Percentiles rank a stretch among this genome's conserved stretches.
Evolutionary conservation across 2,797 vertebrate genomes (phyloP).

Genomic region (Tragelaphus oryx): DNA sequence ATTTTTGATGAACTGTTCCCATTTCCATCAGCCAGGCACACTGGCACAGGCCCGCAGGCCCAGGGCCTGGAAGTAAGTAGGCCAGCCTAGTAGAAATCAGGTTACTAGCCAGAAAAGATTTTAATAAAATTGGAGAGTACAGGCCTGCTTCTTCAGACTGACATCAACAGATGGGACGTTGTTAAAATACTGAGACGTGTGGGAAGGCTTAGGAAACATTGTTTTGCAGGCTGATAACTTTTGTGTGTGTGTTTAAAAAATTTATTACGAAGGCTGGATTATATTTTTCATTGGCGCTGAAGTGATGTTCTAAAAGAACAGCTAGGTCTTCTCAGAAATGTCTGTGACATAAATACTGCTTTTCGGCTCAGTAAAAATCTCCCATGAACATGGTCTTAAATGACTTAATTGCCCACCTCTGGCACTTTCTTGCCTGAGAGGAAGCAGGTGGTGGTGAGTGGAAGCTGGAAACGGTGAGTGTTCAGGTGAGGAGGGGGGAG

Average conservation of each 20-base stretch:
- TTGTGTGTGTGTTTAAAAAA: slow-evolving; percentile 42
- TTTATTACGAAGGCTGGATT: slow-evolving; percentile 55
- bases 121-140: slow-evolving; percentile 23
- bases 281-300: slow-evolving; percentile 53
- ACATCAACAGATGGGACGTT: slow-evolving; percentile 47
- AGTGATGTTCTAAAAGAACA: slow-evolving; percentile 64
- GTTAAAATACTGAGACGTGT: neutral
- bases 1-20: slow-evolving; percentile 19
- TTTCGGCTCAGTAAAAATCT: slow-evolving; percentile 45
- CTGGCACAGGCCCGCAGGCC: neutral
- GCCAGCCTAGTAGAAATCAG: neutral
- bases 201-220: slow-evolving; percentile 45
- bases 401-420: slow-evolving; percentile 21
- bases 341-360: slow-evolving; percentile 58
- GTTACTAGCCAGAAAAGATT: slow-evolving; percentile 41
- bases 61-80: neutral
- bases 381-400: slow-evolving; percentile 1
- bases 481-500: neutral
- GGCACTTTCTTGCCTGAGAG: neutral
- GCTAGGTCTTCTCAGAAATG: slow-evolving; percentile 66
- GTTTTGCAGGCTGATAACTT: slow-evolving; percentile 47
- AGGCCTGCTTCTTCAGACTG: slow-evolving; percentile 25
- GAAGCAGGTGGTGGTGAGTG: neutral
- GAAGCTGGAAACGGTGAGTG: neutral
- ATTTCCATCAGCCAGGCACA: neutral